Base-by-base conservation (phyloP, 2,113 vertebrate genomes). In the Trematocara macrostoma region DNA sequence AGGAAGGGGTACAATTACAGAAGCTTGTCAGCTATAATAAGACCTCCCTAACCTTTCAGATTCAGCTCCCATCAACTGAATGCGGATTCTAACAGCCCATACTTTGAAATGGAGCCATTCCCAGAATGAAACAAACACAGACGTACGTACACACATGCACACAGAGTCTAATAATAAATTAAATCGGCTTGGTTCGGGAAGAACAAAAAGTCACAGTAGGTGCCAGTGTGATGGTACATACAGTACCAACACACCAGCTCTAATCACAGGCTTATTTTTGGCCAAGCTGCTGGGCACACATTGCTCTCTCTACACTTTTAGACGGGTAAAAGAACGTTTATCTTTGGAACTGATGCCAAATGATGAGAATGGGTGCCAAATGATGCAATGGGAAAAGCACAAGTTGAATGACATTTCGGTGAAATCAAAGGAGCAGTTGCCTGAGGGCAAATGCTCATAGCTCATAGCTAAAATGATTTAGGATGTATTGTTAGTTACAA, bases 101-200 rank as follows among this genome's bases (percentile, higher is more conserved):
- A 57, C 84, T 85, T 88, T 89, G 78, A 89, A 91, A 88, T 59
- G 55, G 83, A 92, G 78, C 87, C 82, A 55, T 91, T 86, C 69
- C 87, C 79, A 85, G 64, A 81, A 45, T 26, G 31, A 82, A 59
- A 79, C 74, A 81, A 85, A 74, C 79, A 83, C 84, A 89, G 51
- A 87, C 29, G 1, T 76, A 90, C 78, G n/a, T 78, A 88, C 79
- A 80, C 78, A 79, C 45, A 87, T 4, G 26, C 84, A 61, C 91
- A 78, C 69, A 35, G 53, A 14, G 29, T 89, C 91, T 94, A 94
- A 92, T 91, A 92, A 95, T 96, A 95, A 91, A 89, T 71, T 34
- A 67, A 61, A 67, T 61, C n/a, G 31, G 49, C 80, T 85, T 56
- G 69, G 81, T 85, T 87, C 56, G 20, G 84, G 84, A 84, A 76